A percentile compares a stretch with the other conserved stretches of the same genome.
Conservation (phyloP, 2,888 invertebrate genomes). For the Ormyrus labotus region DNA sequence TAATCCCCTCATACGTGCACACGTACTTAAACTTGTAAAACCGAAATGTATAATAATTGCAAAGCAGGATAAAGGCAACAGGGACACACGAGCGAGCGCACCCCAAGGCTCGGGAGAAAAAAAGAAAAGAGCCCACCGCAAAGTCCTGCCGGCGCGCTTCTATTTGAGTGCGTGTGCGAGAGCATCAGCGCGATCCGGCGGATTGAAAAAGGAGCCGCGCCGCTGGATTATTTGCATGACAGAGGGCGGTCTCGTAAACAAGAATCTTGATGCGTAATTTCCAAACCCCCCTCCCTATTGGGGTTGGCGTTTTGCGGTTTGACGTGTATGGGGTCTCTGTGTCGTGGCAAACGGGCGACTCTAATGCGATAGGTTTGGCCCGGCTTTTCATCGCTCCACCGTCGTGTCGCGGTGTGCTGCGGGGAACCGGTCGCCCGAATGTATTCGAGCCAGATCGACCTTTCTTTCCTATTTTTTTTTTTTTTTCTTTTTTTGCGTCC, state of each 20-base stretch:
- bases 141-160: background rate
- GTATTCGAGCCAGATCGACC: too few species aligned
- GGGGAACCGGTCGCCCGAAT: too few species aligned
- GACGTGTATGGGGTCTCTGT: constrained; percentile 57
- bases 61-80: background rate
- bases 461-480: too few species aligned
- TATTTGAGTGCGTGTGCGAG: background rate
- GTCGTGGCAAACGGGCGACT: constrained; percentile 58
- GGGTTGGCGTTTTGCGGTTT: constrained; percentile 47
- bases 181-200: background rate
- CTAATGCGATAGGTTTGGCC: constrained; percentile 56
- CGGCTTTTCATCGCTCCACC: too few species aligned
- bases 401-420: too few species aligned
- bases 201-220: too few species aligned
- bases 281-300: background rate
- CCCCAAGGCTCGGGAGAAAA: background rate
- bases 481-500: too few species aligned
- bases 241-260: too few species aligned
- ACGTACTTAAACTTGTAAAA: background rate
- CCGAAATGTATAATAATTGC: constrained; percentile 11
- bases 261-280: too few species aligned
- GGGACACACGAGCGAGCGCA: too few species aligned
- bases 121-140: background rate
- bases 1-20: background rate
- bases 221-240: too few species aligned